phyloP scores from a whole-genome alignment of 1,140 invertebrate genomes.

The Dufourea novaeangliae region DNA sequence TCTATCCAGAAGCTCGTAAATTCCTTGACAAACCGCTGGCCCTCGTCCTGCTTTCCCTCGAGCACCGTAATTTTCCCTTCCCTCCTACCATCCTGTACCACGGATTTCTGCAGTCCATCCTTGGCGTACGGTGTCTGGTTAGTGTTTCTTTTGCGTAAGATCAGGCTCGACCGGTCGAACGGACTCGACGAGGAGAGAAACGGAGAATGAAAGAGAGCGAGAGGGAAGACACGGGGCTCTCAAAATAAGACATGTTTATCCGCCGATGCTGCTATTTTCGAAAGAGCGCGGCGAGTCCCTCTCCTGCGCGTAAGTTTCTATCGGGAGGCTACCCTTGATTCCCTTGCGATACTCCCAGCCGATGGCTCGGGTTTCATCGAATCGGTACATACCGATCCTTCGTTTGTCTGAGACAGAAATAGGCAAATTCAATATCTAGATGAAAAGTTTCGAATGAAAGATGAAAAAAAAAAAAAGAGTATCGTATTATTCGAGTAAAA shows the following conservation, averaged over 20 bases:
- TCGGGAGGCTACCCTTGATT: conserved; percentile 48
- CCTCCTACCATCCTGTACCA: too few species aligned
- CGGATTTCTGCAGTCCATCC: conserved; percentile 58
- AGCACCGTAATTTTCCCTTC: conserved; percentile 33
- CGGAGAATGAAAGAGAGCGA: too few species aligned
- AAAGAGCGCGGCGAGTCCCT: conserved; percentile 67
- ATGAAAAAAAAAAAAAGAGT: too few species aligned
- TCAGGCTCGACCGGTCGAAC: conserved; percentile 41
- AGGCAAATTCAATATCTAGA: too few species aligned
- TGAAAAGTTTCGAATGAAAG: too few species aligned
- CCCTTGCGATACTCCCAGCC: conserved; percentile 19
- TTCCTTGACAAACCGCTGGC: conserved; percentile 4
- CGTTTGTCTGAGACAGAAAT: too few species aligned
- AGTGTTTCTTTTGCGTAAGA: conserved; percentile 71
- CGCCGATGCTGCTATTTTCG: conserved; percentile 71
- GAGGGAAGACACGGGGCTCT: conserved; percentile 60
- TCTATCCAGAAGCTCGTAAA: conserved; percentile 39
- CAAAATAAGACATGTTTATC: conserved; percentile 74
- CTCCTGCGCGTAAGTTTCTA: conserved; percentile 60
- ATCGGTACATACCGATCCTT: neutral
- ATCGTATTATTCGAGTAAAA: too few species aligned
- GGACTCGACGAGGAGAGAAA: conserved; percentile 44
- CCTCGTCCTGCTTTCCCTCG: conserved; percentile 49
- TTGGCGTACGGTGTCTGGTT: conserved; percentile 65
- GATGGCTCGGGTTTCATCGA: conserved; percentile 30